phyloP scores from a whole-genome alignment of 2,888 invertebrate species.

The Aethes cnicana region DNA sequence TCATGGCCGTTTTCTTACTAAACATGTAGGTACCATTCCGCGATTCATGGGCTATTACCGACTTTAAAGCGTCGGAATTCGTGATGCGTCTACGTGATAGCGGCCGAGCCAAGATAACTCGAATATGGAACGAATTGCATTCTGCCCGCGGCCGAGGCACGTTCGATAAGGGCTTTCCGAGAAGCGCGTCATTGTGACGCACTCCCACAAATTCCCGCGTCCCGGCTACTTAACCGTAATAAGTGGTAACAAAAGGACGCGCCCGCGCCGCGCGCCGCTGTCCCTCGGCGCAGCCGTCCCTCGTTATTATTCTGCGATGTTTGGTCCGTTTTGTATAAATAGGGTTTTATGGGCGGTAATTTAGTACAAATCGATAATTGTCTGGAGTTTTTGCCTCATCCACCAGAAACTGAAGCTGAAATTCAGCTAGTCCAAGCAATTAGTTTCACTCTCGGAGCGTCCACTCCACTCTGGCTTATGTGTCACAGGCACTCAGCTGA shows the following conservation, averaged over 20 bases:
- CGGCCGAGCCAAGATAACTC: conserved; percentile 11
- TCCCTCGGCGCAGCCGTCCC: neutral
- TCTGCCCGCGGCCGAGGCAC: conserved; percentile 19
- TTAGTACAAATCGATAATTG: neutral
- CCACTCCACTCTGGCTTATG: no score
- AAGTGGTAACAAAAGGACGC: conserved; percentile 54
- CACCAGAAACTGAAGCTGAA: no score
- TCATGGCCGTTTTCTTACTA: no score
- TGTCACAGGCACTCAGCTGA: no score
- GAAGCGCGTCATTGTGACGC: conserved; percentile 27
- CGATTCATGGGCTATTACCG: no score
- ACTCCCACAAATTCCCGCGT: conserved; percentile 24
- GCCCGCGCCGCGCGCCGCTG: conserved; percentile 40
- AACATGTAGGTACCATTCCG: no score
- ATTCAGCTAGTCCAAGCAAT: no score
- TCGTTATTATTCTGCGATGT: neutral
- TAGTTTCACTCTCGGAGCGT: no score
- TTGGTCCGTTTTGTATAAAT: no score
- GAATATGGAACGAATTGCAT: conserved; percentile 24
- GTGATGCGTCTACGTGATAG: no score
- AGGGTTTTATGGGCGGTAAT: neutral
- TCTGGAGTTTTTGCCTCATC: no score
- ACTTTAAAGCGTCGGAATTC: no score
- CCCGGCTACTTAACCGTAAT: conserved; percentile 40
- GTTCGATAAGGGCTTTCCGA: conserved; percentile 31